These are phyloP conservation scores for Chloebia gouldiae DNA, from an alignment of 2,113 vertebrate species.

Conservation along the genomic window DNA sequence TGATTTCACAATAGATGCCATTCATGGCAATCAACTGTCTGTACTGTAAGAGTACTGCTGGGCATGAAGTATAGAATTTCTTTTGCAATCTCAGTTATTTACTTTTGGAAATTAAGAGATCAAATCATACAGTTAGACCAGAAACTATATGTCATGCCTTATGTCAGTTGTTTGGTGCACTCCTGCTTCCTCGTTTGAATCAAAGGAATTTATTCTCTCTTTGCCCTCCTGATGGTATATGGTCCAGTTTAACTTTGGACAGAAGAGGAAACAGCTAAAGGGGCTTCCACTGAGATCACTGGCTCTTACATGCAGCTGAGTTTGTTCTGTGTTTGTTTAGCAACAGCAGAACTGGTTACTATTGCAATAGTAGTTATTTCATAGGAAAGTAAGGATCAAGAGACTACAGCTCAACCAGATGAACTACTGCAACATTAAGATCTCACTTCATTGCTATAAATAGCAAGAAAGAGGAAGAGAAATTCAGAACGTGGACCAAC, in stretches of 20 bases:
- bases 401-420: not conserved
- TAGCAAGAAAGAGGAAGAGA: conserved; percentile 3
- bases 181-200: not conserved
- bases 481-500: not conserved
- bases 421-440: not conserved
- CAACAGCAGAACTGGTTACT: not conserved
- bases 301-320: not conserved
- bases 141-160: not conserved
- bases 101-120: conserved; percentile 4
- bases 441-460: not conserved
- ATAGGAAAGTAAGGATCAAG: not conserved
- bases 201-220: not conserved
- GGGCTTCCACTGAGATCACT: not conserved
- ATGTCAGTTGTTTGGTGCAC: not conserved
- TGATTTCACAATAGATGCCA: not conserved
- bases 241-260: not conserved
- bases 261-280: not conserved
- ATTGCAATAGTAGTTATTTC: not conserved
- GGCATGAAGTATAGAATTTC: not conserved
- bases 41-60: not conserved
- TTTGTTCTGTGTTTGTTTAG: not conserved
- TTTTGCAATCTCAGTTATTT: conserved; percentile 3
- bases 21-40: not conserved
- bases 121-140: not conserved
- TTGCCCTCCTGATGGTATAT: not conserved